These are phyloP conservation scores for Gymnosoma rotundatum DNA, from an alignment of 2,888 invertebrate genomes.

Conservation along the genomic window DNA sequence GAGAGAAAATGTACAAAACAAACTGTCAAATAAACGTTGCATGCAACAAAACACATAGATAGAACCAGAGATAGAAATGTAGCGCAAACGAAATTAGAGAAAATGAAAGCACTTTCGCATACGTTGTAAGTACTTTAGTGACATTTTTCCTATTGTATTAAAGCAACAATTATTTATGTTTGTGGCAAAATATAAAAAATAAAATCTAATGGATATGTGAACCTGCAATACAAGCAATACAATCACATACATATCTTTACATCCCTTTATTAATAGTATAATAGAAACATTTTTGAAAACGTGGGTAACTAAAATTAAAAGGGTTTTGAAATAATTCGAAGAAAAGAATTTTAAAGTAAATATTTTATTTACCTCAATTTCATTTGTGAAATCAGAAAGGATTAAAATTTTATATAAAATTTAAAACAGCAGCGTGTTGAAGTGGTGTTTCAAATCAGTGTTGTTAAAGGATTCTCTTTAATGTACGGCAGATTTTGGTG, in stretches of 20 bases:
- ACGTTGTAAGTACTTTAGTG: slow-evolving; percentile 44
- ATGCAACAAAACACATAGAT: slow-evolving; percentile 29
- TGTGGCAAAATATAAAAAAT: slow-evolving; percentile 44
- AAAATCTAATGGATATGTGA: slow-evolving; percentile 50
- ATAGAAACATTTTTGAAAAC: neutral
- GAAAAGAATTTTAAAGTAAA: too few relatives aligned
- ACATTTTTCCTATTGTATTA: slow-evolving; percentile 31
- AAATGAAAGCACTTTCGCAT: slow-evolving; percentile 21
- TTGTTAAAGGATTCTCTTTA: too few relatives aligned
- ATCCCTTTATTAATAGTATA: neutral
- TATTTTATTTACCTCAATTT: too few relatives aligned
- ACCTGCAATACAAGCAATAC: slow-evolving; percentile 1
- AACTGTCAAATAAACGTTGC: slow-evolving; percentile 17
- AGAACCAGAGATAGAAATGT: neutral
- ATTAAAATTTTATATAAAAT: neutral
- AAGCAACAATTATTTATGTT: slow-evolving; percentile 41
- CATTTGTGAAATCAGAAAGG: too few relatives aligned
- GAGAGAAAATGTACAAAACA: slow-evolving; percentile 43
- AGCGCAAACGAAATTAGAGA: neutral
- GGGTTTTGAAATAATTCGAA: slow-evolving; percentile 2
- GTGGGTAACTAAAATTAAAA: neutral
- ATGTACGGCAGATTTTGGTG: too few relatives aligned
- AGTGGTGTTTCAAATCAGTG: too few relatives aligned
- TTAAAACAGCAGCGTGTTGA: neutral
- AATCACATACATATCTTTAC: neutral